Evolutionary conservation across 2,888 invertebrate species (phyloP).

Genomic region (Agrochola litura): DNA sequence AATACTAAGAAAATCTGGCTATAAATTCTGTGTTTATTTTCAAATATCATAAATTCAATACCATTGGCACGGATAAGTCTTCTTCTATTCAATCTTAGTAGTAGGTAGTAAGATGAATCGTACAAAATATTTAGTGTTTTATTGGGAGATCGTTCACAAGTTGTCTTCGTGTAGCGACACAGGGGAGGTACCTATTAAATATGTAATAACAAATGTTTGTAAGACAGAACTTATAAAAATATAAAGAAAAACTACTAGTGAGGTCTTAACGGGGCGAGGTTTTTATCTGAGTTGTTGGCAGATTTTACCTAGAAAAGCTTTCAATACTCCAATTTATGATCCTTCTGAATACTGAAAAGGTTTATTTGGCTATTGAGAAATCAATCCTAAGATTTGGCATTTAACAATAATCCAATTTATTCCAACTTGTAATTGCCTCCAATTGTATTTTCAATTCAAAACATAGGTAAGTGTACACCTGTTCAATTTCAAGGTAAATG

Average conservation of each 20-base stretch:
- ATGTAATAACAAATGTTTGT: not conserved
- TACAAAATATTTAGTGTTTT: slow-evolving; percentile 14
- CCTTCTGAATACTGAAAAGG: not conserved
- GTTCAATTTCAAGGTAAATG: slow-evolving; percentile 48
- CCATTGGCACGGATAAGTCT: slow-evolving; percentile 17
- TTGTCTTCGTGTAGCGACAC: not conserved
- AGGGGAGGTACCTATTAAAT: slow-evolving; percentile 17
- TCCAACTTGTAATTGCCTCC: slow-evolving; percentile 48
- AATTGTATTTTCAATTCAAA: slow-evolving; percentile 46
- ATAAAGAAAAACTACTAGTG: not conserved
- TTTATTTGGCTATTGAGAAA: slow-evolving; percentile 22
- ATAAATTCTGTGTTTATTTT: slow-evolving; percentile 46
- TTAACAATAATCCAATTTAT: slow-evolving; percentile 39
- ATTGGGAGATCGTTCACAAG: slow-evolving; percentile 12
- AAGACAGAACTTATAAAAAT: slow-evolving; percentile 2
- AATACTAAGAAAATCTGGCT: slow-evolving; percentile 25
- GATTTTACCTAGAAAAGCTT: slow-evolving; percentile 18
- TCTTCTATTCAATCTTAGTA: slow-evolving; percentile 10
- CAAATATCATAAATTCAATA: slow-evolving; percentile 45
- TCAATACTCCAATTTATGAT: slow-evolving; percentile 1
- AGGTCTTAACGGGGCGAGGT: not conserved
- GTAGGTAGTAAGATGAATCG: slow-evolving; percentile 27
- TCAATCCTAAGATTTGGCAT: slow-evolving; percentile 27
- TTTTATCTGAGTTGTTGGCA: not conserved
- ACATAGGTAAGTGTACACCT: slow-evolving; percentile 29